Percentiles rank a stretch among this genome's conserved stretches.
Conservation (phyloP, 2,888 invertebrate genomes). For the Clunio marinus region DNA sequence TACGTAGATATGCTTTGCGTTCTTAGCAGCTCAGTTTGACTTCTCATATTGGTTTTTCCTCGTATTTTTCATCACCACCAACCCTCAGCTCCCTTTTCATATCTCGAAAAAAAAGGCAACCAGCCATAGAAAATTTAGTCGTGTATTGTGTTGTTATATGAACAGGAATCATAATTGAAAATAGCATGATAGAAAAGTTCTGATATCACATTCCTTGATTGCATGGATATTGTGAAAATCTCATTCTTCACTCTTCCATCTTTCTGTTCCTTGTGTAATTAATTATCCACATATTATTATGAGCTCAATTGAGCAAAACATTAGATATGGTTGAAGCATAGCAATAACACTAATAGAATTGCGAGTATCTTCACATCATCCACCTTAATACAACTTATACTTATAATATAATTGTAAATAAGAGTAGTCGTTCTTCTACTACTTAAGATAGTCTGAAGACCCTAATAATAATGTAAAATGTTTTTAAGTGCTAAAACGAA, state of each 20-base stretch:
- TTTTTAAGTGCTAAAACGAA: neutral
- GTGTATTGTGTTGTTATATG: slow-evolving; percentile 36
- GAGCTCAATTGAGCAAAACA: slow-evolving; percentile 37
- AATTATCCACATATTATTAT: slow-evolving; percentile 35
- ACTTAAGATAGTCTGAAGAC: too few species aligned
- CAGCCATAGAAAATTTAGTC: slow-evolving; percentile 38
- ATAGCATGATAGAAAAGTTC: slow-evolving; percentile 38
- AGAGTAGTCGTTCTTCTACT: too few species aligned
- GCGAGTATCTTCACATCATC: too few species aligned
- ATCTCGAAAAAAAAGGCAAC: neutral
- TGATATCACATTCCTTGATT: slow-evolving; percentile 39
- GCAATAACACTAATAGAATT: slow-evolving; percentile 34
- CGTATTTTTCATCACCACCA: neutral
- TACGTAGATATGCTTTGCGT: too few species aligned
- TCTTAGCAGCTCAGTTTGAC: too few species aligned
- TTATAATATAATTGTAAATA: too few species aligned
- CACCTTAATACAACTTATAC: too few species aligned
- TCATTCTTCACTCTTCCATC: neutral
- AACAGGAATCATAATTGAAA: slow-evolving; percentile 39
- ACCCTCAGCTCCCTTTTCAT: neutral
- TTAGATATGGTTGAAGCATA: slow-evolving; percentile 31
- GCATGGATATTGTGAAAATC: slow-evolving; percentile 33
- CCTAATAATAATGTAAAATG: neutral
- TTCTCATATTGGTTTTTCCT: too few species aligned
- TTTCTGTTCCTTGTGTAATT: slow-evolving; percentile 1